These are phyloP conservation scores for Pitta sordida DNA, from an alignment of 2,113 vertebrate genomes.

Conservation along the genomic window DNA sequence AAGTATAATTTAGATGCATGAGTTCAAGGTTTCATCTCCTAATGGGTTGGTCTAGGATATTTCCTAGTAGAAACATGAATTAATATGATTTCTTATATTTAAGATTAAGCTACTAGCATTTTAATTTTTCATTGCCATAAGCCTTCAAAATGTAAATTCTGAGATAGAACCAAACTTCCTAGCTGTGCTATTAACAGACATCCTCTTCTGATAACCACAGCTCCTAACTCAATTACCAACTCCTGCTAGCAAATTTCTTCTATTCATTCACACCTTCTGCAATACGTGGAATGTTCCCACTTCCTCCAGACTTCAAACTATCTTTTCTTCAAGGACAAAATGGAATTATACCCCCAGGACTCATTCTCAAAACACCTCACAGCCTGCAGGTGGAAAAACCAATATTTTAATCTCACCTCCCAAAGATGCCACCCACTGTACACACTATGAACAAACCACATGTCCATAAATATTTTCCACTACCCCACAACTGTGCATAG, in stretches of 20 bases:
- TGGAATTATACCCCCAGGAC: not conserved
- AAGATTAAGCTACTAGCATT: not conserved
- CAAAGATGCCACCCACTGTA: not conserved
- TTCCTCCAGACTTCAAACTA: constrained; percentile 3
- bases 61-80: not conserved
- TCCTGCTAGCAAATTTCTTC: constrained; percentile 15
- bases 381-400: not conserved
- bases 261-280: constrained; percentile 42
- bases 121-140: not conserved
- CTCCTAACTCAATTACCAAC: constrained; percentile 2
- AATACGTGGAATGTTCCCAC: not conserved
- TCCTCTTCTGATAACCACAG: constrained; percentile 23
- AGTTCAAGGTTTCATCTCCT: not conserved
- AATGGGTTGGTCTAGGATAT: not conserved
- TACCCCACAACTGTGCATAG: not conserved
- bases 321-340: not conserved
- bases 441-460: not conserved
- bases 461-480: not conserved
- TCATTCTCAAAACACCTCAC: not conserved
- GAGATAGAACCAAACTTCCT: not conserved
- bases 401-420: not conserved
- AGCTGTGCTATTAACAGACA: constrained; percentile 35
- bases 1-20: not conserved
- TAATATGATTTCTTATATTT: not conserved
- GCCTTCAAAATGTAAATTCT: constrained; percentile 1